Base-by-base conservation (phyloP, 2,797 vertebrate genomes). In the Calcarius lapponicus region DNA sequence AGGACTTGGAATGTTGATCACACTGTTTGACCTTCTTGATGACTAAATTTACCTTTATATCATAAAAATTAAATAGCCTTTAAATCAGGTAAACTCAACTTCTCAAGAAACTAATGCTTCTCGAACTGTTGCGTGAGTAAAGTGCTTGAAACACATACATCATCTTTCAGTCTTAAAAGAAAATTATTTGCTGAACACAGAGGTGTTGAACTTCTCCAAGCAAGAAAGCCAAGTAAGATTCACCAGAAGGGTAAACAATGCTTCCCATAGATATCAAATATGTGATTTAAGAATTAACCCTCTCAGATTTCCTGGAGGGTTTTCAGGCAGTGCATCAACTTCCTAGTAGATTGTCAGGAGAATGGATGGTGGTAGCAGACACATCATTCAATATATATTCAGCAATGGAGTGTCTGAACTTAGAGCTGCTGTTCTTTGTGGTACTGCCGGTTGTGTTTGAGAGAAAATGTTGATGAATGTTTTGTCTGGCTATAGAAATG, bases 201-300 rank as follows among this genome's bases (percentile, higher is more conserved):
- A 95, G 58, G 47, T 36, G 42, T 58, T 92, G 76, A 95, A 61
- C n/a, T 87, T 81, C 76, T 88, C 82, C 1, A 3, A 90, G 36
- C 54, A 92, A 78, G 74, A 81, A 94, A 94, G 57, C 70, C 70
- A 78, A 85, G 26, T 51, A 61, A 91, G n/a, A 64, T 88, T 96
- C 67, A 79, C 36, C 32, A 82, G 67, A 89, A 95, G 43, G 28
- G 75, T 47, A 65, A 94, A 40, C 25, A 64, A 47, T 54, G 47
- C 17, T 90, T 90, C 42, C 11, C 0, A 0, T 42, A 61, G 53
- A 70, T 6, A 9, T 86, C 79, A 95, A 89, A 91, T 82, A 66
- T 58, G n/a, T 86, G 76, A 94, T 91, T 86, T 86, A 94, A 89
- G 72, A 93, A 90, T 93, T 91, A 93, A 82, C 34, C n/a, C 34